Percentiles rank a stretch among this genome's conserved stretches.
Conservation (phyloP, 1,140 invertebrate genomes). For the Thrips palmi region DNA sequence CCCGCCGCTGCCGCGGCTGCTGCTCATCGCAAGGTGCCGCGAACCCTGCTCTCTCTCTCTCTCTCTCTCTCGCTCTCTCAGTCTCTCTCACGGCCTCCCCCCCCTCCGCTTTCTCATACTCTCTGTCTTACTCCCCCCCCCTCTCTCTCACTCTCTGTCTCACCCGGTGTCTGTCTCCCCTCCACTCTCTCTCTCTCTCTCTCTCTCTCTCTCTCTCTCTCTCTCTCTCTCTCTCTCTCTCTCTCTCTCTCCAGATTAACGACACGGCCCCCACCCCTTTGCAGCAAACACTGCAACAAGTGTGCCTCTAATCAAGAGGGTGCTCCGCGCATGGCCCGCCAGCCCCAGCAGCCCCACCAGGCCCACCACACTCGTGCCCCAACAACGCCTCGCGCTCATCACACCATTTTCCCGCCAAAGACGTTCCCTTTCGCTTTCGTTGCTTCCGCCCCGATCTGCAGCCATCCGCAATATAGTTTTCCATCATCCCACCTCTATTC, state of each 20-base stretch:
- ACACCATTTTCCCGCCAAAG: too few relatives aligned
- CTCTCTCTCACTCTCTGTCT: neutral
- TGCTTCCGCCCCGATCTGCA: too few relatives aligned
- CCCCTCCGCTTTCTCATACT: slow-evolving; percentile 3
- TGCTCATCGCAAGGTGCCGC: slow-evolving; percentile 3
- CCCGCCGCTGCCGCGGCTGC: neutral
- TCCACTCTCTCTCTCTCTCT: neutral
- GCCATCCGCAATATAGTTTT: too few relatives aligned
- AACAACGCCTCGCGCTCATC: too few relatives aligned
- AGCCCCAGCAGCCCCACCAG: too few relatives aligned
- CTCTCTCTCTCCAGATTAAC: neutral
- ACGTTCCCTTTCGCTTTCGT: too few relatives aligned
- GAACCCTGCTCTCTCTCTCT: slow-evolving; percentile 4
- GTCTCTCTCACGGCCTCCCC: neutral
- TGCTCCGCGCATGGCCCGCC: too few relatives aligned
- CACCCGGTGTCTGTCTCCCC: neutral
- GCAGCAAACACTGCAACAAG: too few relatives aligned
- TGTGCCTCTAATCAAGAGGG: too few relatives aligned
- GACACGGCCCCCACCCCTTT: too few relatives aligned
- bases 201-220: neutral
- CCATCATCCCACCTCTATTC: too few relatives aligned
- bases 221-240: neutral
- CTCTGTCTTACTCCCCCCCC: neutral
- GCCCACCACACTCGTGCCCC: too few relatives aligned
- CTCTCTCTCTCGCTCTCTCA: neutral